phyloP scores from a whole-genome alignment of 2,888 invertebrate species.

The Tachina grossa region DNA sequence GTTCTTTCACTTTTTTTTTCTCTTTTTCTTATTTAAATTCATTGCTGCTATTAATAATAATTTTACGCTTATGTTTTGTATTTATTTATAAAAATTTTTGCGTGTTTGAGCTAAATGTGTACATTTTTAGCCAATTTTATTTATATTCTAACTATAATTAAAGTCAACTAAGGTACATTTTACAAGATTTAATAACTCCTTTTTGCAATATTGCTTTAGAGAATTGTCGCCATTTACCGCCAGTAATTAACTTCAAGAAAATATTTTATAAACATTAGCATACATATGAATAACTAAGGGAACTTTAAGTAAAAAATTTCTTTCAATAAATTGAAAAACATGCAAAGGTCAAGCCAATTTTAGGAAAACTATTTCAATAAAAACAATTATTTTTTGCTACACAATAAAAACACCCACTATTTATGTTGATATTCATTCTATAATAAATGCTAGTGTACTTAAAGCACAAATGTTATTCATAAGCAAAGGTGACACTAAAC shows the following conservation, averaged over 20 bases:
- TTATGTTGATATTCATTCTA: neutral
- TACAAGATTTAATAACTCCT: slow-evolving; percentile 62
- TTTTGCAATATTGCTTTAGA: slow-evolving; percentile 2
- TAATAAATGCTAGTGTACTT: neutral
- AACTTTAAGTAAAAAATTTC: slow-evolving; percentile 15
- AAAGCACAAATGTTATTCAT: slow-evolving; percentile 46
- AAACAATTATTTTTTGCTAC: neutral
- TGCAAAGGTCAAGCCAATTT: slow-evolving; percentile 49
- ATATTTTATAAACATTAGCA: slow-evolving; percentile 16
- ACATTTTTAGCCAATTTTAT: slow-evolving; percentile 54
- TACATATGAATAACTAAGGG: neutral
- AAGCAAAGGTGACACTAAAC: slow-evolving; percentile 59
- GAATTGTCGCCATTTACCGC: slow-evolving; percentile 13
- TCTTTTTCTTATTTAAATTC: neutral
- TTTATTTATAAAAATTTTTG: slow-evolving; percentile 32
- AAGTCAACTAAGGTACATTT: slow-evolving; percentile 51
- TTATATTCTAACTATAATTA: slow-evolving; percentile 59
- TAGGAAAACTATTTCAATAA: slow-evolving; percentile 9
- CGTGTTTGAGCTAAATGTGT: slow-evolving; percentile 60
- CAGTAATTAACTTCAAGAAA: slow-evolving; percentile 34
- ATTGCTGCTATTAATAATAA: slow-evolving; percentile 28
- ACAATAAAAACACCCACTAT: neutral
- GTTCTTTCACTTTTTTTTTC: neutral
- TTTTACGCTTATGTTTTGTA: slow-evolving; percentile 47
- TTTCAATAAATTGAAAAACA: slow-evolving; percentile 1